Conservation (phyloP, 2,888 invertebrate genomes). For the Drosophila aldrichi region DNA sequence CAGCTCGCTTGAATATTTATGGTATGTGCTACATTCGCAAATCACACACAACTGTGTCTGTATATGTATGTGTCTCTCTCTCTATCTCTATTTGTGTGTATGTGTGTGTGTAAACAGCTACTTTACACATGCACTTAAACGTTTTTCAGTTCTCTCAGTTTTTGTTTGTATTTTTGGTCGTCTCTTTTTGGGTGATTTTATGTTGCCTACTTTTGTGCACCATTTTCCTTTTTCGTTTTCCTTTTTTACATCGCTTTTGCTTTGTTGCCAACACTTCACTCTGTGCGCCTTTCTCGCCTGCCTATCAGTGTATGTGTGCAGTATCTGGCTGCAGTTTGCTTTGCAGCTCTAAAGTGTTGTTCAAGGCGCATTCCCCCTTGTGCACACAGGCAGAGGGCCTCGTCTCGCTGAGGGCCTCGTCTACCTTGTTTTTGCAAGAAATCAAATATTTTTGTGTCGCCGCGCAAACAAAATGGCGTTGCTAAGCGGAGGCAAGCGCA, state of each 20-base stretch:
- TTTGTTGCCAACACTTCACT: constrained; percentile 32
- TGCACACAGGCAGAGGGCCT: constrained; percentile 8
- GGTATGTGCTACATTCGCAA: constrained; percentile 86
- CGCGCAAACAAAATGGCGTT: constrained; percentile 78
- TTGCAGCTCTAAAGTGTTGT: constrained; percentile 72
- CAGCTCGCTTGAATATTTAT: constrained; percentile 92
- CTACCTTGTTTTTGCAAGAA: constrained; percentile 75
- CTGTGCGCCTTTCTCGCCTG: constrained; percentile 30
- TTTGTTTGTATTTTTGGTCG: constrained; percentile 29
- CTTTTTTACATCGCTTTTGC: constrained; percentile 56
- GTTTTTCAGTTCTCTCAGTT: constrained; percentile 55
- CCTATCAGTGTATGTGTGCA: constrained; percentile 30
- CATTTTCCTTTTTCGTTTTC: constrained; percentile 58
- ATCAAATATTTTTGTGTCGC: constrained; percentile 80
- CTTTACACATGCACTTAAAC: constrained; percentile 76
- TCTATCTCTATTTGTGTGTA: constrained; percentile 9
- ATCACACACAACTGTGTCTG: constrained; percentile 13
- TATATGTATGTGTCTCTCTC: neutral
- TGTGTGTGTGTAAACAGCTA: constrained; percentile 53
- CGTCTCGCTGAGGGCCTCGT: constrained; percentile 44
- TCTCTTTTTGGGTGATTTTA: constrained; percentile 45
- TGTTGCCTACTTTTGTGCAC: constrained; percentile 70
- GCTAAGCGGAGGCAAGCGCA: constrained; percentile 63
- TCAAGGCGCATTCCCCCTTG: constrained; percentile 64
- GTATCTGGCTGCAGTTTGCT: constrained; percentile 62